Percentiles rank a stretch among this genome's conserved stretches.
Conservation (phyloP, 1,140 invertebrate genomes). For the Diabrotica undecimpunctata region DNA sequence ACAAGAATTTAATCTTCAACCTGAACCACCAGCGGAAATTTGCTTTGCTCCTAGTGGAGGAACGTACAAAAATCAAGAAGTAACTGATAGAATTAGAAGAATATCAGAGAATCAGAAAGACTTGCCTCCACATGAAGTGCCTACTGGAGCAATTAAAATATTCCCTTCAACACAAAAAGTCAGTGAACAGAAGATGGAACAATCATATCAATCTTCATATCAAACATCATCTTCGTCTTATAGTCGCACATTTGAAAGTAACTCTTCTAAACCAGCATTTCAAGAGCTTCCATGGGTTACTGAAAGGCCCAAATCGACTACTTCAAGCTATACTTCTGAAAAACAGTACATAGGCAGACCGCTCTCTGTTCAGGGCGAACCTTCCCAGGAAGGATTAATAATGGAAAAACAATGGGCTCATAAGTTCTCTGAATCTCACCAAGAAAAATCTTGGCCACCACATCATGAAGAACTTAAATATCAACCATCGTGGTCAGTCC, state of each 20-base stretch:
- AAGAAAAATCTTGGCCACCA: constrained; percentile 55
- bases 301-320: constrained; percentile 27
- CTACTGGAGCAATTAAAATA: constrained; percentile 60
- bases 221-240: constrained; percentile 29
- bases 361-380: constrained; percentile 33
- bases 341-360: constrained; percentile 29
- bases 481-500: constrained; percentile 39
- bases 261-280: constrained; percentile 40
- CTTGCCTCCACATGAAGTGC: constrained; percentile 56
- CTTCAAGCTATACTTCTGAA: constrained; percentile 32
- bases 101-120: constrained; percentile 58
- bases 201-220: constrained; percentile 34
- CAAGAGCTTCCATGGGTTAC: constrained; percentile 53
- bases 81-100: constrained; percentile 57
- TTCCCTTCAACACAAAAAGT: constrained; percentile 47
- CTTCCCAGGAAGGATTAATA: constrained; percentile 52
- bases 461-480: constrained; percentile 38
- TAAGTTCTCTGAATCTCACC: constrained; percentile 49
- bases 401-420: constrained; percentile 64
- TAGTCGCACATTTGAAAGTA: constrained; percentile 24
- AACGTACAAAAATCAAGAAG: constrained; percentile 48
- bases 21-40: constrained; percentile 71
- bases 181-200: constrained; percentile 28
- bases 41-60: constrained; percentile 52
- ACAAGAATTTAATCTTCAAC: constrained; percentile 57